These are phyloP conservation scores for Pachyseris speciosa DNA, from an alignment of 64 coral and sea anemone species.

Conservation along the genomic window DNA sequence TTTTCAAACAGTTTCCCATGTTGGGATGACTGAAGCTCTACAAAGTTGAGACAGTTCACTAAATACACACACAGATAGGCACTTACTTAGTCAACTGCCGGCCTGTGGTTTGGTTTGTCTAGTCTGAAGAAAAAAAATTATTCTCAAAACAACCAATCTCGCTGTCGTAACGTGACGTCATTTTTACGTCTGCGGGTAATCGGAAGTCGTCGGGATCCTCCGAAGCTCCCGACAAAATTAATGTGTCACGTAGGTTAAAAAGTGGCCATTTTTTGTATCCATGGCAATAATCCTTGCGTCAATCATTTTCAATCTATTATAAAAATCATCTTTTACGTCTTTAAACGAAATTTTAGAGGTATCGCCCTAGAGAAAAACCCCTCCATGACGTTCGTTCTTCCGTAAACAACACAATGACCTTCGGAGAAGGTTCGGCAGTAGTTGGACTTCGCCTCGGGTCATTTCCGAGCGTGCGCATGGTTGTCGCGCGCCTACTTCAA, in stretches of 20 bases:
- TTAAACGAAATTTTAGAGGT: no score
- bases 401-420: neutral
- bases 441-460: neutral
- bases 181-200: neutral
- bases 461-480: slow-evolving; percentile 79
- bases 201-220: neutral
- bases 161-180: slow-evolving; percentile 79
- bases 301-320: no score
- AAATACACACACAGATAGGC: neutral
- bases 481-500: slow-evolving; percentile 90
- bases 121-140: slow-evolving; percentile 79
- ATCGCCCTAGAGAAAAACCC: no score
- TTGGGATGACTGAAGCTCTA: slow-evolving; percentile 75
- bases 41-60: slow-evolving; percentile 41
- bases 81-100: slow-evolving; percentile 8
- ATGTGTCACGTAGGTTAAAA: neutral
- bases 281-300: no score
- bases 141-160: slow-evolving; percentile 91
- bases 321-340: no score
- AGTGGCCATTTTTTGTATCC: no score
- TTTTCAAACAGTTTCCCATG: slow-evolving; percentile 99
- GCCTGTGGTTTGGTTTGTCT: neutral
- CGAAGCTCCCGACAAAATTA: neutral
- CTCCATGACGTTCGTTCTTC: no score
- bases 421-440: neutral